Conservation (phyloP, 2,797 vertebrate species). For the Ispidina picta region DNA sequence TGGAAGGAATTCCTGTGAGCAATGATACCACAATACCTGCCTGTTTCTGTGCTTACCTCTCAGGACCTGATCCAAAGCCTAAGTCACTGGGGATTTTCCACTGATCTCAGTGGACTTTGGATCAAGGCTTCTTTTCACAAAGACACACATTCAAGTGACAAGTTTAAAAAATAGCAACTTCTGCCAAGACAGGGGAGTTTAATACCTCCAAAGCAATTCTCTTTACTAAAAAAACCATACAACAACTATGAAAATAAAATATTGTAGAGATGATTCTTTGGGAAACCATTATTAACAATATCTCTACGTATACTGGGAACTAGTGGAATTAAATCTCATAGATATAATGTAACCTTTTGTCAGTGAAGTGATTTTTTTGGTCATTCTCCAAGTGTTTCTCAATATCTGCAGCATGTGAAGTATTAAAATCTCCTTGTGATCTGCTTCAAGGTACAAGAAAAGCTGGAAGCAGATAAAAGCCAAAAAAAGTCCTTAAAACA, state of each 20-base stretch:
- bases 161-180: slow-evolving; percentile 11
- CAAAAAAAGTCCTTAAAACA: slow-evolving; percentile 11
- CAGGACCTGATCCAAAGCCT: slow-evolving; percentile 29
- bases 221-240: neutral
- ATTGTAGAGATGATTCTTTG: neutral
- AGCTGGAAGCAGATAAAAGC: slow-evolving; percentile 19
- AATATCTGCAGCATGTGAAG: slow-evolving; percentile 3
- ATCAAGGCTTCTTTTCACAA: slow-evolving; percentile 9
- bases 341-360: neutral
- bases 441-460: slow-evolving; percentile 41
- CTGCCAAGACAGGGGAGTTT: neutral
- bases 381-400: slow-evolving; percentile 32
- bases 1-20: slow-evolving; percentile 33
- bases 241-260: neutral
- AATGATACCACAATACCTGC: slow-evolving; percentile 4
- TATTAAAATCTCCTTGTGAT: slow-evolving; percentile 26
- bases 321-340: neutral
- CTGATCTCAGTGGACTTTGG: slow-evolving; percentile 38
- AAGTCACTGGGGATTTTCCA: slow-evolving; percentile 63
- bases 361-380: slow-evolving; percentile 17
- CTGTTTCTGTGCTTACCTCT: slow-evolving; percentile 2
- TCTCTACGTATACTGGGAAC: neutral
- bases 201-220: neutral
- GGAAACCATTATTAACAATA: neutral
- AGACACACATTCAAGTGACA: neutral